A percentile compares a stretch with the other conserved stretches of the same genome.
phyloP scores from a whole-genome alignment of 2,888 invertebrate genomes.

The Caenorhabditis virilis region DNA sequence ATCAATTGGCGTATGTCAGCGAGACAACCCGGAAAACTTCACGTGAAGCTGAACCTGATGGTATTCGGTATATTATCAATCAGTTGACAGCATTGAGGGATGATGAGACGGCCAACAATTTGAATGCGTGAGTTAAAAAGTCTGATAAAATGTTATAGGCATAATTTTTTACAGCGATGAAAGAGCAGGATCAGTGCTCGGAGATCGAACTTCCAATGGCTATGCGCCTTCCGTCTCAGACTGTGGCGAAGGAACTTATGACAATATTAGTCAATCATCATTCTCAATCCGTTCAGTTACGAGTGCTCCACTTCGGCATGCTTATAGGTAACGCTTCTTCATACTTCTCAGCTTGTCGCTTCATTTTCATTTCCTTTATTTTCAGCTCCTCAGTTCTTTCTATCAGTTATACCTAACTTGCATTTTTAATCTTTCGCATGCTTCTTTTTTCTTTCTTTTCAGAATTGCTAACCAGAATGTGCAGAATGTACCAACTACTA shows the following conservation, averaged over 20 bases:
- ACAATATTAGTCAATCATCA: constrained; percentile 59
- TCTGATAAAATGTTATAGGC: not conserved
- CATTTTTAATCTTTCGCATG: constrained; percentile 5
- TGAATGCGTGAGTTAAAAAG: constrained; percentile 18
- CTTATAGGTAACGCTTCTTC: constrained; percentile 20
- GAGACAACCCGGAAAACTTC: constrained; percentile 43
- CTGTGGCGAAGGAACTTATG: constrained; percentile 51
- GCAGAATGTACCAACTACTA: constrained; percentile 29
- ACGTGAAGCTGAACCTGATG: constrained; percentile 47
- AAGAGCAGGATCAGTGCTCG: constrained; percentile 48
- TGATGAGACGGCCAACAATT: constrained; percentile 54
- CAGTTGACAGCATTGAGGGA: constrained; percentile 60
- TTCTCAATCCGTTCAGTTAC: constrained; percentile 59
- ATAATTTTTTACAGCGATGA: constrained; percentile 42
- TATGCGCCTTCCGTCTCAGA: constrained; percentile 50
- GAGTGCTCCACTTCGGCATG: constrained; percentile 41
- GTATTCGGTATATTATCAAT: constrained; percentile 56
- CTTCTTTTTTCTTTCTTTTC: constrained; percentile 16
- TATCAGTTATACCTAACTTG: no score
- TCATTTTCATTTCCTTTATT: constrained; percentile 3
- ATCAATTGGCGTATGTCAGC: constrained; percentile 59
- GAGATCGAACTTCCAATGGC: constrained; percentile 39
- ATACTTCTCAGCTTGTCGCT: constrained; percentile 3
- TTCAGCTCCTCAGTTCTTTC: not conserved
- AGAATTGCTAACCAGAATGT: constrained; percentile 32